Conservation (phyloP, 2,888 invertebrate species). For the Deilephila elpenor region DNA sequence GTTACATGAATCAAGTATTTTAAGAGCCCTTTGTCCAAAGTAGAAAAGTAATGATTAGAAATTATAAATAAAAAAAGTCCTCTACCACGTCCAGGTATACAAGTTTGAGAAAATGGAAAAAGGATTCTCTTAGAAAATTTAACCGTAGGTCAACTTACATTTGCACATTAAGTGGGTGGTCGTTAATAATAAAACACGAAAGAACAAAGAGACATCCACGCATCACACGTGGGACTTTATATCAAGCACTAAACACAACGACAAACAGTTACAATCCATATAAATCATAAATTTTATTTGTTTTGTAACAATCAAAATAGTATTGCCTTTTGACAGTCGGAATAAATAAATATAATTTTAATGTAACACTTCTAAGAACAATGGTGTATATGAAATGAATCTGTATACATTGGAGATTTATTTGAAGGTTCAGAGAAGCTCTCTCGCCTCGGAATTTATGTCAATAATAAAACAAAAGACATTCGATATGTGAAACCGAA, state of each 20-base stretch:
- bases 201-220: background rate
- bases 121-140: no score
- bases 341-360: background rate
- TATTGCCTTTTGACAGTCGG: background rate
- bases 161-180: background rate
- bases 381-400: background rate
- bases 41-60: no score
- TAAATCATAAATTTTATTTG: no score
- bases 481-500: conserved; percentile 1
- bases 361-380: background rate
- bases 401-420: conserved; percentile 17
- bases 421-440: conserved; percentile 18
- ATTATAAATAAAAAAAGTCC: no score
- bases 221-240: background rate
- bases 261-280: background rate
- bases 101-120: no score
- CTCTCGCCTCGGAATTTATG: conserved; percentile 1
- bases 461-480: conserved; percentile 16
- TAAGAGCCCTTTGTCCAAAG: no score
- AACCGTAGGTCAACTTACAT: background rate
- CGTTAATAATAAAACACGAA: background rate
- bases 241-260: background rate
- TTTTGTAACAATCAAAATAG: background rate
- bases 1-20: no score
- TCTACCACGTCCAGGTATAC: no score